Conservation (phyloP, 2,888 invertebrate genomes). For the Diadromus collaris region DNA sequence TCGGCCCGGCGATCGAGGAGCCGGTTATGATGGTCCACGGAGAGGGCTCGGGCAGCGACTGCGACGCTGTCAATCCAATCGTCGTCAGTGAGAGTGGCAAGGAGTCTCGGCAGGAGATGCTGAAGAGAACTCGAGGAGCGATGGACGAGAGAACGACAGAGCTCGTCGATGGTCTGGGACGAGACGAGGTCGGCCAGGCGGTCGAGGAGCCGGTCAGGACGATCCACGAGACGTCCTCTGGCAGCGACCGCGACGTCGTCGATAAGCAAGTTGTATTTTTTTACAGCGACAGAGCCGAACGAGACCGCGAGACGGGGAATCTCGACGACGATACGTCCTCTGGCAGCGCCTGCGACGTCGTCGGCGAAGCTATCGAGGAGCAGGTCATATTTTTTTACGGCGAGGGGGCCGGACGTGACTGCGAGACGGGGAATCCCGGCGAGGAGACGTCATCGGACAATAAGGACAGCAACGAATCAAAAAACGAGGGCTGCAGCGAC, state of each 20-base stretch:
- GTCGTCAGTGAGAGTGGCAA: constrained; percentile 71
- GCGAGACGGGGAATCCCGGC: constrained; percentile 87
- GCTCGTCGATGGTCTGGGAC: constrained; percentile 68
- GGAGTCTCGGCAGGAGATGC: constrained; percentile 67
- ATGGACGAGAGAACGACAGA: constrained; percentile 65
- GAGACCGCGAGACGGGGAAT: too few relatives aligned
- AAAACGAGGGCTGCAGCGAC: constrained; percentile 68
- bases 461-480: constrained; percentile 75
- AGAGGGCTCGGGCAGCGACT: constrained; percentile 86
- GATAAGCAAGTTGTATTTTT: too few relatives aligned
- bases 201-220: constrained; percentile 89
- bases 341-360: too few relatives aligned
- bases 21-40: constrained; percentile 87
- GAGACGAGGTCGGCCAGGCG: constrained; percentile 82
- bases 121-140: constrained; percentile 74
- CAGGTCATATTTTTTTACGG: constrained; percentile 86
- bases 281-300: too few relatives aligned
- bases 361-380: constrained; percentile 89
- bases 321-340: too few relatives aligned
- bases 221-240: constrained; percentile 86
- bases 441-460: constrained; percentile 73
- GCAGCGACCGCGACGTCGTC: constrained; percentile 84
- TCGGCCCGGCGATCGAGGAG: constrained; percentile 87
- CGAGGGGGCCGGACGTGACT: constrained; percentile 87
- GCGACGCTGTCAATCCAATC: constrained; percentile 82